A percentile compares a stretch with the other conserved stretches of the same genome.
Conservation (phyloP, 1,140 invertebrate species). For the Hypsibius dujardini region DNA sequence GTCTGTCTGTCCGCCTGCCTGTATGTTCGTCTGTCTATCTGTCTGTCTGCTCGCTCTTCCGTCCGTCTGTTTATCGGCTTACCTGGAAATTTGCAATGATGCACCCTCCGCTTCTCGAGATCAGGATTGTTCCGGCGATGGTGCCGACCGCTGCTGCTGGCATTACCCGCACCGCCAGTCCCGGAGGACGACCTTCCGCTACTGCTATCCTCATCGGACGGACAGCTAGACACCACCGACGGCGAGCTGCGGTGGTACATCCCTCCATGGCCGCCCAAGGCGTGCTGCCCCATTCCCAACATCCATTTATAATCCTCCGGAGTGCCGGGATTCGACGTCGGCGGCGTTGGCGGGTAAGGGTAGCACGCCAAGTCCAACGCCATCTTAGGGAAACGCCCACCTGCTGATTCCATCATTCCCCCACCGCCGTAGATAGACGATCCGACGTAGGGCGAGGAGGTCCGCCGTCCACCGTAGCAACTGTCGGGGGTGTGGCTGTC, state of each 20-base stretch:
- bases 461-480: neutral
- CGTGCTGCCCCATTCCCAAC: neutral
- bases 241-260: neutral
- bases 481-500: neutral
- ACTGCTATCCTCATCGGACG: neutral
- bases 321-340: neutral
- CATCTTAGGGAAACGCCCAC: neutral
- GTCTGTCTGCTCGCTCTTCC: too few relatives aligned
- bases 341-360: neutral
- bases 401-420: neutral
- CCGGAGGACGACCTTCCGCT: neutral
- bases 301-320: neutral
- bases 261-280: slow-evolving; percentile 9
- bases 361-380: too few relatives aligned
- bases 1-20: neutral
- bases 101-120: slow-evolving; percentile 75
- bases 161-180: neutral
- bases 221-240: neutral
- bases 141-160: slow-evolving; percentile 39
- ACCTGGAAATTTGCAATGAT: slow-evolving; percentile 87
- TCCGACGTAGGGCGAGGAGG: neutral
- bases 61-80: too few relatives aligned
- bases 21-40: neutral
- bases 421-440: neutral
- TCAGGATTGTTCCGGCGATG: slow-evolving; percentile 89